Base-by-base conservation (phyloP, 2,113 vertebrate genomes). In the Rhinopithecus roxellana region DNA sequence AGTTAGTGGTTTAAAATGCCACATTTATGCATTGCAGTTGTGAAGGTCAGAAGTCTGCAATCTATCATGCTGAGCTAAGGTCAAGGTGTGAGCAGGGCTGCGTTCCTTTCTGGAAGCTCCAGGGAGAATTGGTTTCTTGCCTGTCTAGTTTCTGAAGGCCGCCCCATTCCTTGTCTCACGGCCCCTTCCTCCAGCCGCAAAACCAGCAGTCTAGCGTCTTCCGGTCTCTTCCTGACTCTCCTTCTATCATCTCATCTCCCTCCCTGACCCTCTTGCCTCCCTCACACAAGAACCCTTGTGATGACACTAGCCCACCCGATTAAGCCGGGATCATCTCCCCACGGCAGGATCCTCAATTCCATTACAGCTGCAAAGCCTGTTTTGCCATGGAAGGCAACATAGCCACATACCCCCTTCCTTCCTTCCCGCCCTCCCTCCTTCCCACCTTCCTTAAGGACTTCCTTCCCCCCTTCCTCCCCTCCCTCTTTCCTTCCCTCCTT, bases 401-500 rank as follows among this genome's bases (percentile, higher is more conserved):
- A 18, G 2, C 64, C 72, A 50, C 2, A 0, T 0, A 10, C 43
- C n/a, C 20, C 1, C 69, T 72, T 72, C n/a, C 69, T 70, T n/a
- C 69, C n/a, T 20, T 20, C 17, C 69, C 17, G 1, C 8, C 69
- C 2, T 38, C 35, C 69, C 35, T 72, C 16, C 67, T 35, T 17
- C 35, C 14, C 16, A 3, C 35, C 32, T 8, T 70, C 69, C 17
- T 18, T 10, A 50, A 50, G 48, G 48, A 50, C 48, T 13, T 50
- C 48, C 48, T 50, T 50, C 48, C 12, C 35, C 8, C 14, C 67
- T 69, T 69, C 67, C 16, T 35, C 17, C 67, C n/a, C 38, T 72
- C n/a, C 69, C 10, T 7, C 8, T 4, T 8, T 38, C 18, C 69
- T 20, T 38, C n/a, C 35, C 17, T 16, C 14, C 30, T 7, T 35